Evolutionary conservation across 23 tunicate genomes (phyloP), one percentile per base, ranked within the genome.

Genomic region (Halocynthia roretzi): DNA sequence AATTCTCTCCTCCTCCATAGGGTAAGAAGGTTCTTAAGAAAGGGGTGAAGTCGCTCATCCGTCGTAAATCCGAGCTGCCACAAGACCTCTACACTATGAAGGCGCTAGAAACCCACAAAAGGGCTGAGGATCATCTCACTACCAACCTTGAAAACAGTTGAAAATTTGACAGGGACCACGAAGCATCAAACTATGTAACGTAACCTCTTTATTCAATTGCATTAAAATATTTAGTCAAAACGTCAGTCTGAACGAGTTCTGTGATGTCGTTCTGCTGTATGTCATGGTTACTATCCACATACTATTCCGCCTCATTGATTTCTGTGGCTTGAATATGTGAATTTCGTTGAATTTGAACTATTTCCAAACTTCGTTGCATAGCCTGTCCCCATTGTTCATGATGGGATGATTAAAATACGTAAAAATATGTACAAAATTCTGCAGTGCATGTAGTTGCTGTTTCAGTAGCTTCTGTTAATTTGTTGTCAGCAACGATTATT

Each of bases 31-130:
- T 49, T 48, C 21, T 74, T 81, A 91, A 82, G 71, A 74, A 71
- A 64, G 83, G 65, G 53, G 75, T 67, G n/a, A 75, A 84, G 7
- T 21, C 67, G 40, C 67, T 92, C 69, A 90, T 92, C 6, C 82
- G 98, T 5, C 84, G 98, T 18, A 92, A 92, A 65, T 92, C 98
- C 44, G 98, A 92, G 83, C 86, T 92, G 53, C 98, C 98, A 15
- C 98, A 92, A 57, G 98, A 92, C 75, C 71, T 92, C 49, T 83
- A 86, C 91, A 92, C 98, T 19, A 62, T 80, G 53, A 86, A 79
- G 67, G 98, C 98, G 14, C 82, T 92, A 19, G 98, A 85, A 21
- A 52, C 76, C 11, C 84, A 92, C 85, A 92, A 86, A 80, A 67
- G 98, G 31, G 84, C 98, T 9, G 98, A 92, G 63, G 98, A 92